Evolutionary conservation across 2,797 vertebrate genomes (phyloP), one percentile per base, ranked within the genome.

Genomic region (Eospalax fontanierii): DNA sequence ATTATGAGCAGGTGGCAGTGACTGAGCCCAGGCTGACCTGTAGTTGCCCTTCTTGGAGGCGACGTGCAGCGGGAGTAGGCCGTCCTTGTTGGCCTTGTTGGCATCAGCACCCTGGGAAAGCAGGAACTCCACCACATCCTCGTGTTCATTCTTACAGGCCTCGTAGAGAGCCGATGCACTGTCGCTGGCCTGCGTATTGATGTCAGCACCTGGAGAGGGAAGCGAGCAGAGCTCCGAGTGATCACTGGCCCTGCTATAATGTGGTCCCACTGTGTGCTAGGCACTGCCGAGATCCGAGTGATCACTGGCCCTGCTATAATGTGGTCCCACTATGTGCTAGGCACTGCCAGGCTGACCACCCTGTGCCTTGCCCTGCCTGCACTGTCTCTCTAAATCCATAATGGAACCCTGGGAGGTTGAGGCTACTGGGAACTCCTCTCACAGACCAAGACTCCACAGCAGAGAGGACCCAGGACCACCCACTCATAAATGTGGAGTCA

Each of bases 101-200:
- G 99, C 99, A 30, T 99, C 99, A 19, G 99, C 99, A 7, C 98
- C 99, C 94, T 99, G 99, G 1, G 98, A 97, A 95, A 99, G 97
- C 88, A 99, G 98, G 75, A 99, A 98, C 59, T 98, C 98, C 63
- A 99, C 99, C 3, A 98, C 97, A 2, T 98, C 97, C 75, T 95
- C 65, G 6, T 99, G 99, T 10, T 99, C 99, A 0, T 99, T 99
- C 98, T 99, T 99, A 98, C 99, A 98, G 21, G 99, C 99, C 98
- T 99, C 99, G 9, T 99, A 99, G 96, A 99, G 98, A 28, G 99
- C 99, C 0, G 99, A 99, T 0, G 98, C 98, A 0, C 98, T 99
- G 43, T 99, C 99, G 16, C 98, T 98, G 70, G 99, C 99, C 97
- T 99, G 99, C 7, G 98, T 99, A 97, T 99, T 99, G 93, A 99